A percentile compares a stretch with the other conserved stretches of the same genome.
These are phyloP conservation scores for Bathybates hornii DNA, from an alignment of 2,113 vertebrate genomes.

Conservation along the genomic window DNA sequence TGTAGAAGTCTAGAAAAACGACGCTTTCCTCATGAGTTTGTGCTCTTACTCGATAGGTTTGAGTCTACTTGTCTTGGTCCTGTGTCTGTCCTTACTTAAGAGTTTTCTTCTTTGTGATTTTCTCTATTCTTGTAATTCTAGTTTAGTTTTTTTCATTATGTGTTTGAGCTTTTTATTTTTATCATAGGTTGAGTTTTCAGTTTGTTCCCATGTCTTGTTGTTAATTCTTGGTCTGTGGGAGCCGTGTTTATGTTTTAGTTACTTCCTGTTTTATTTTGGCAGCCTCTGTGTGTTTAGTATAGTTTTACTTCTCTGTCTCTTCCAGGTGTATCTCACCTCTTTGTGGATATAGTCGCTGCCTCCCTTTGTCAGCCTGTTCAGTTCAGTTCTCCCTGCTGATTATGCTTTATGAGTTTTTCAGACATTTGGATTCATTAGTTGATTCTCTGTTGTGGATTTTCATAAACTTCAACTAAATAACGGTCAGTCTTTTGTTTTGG, in stretches of 20 bases:
- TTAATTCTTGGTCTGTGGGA: neutral
- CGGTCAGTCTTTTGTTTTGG: neutral
- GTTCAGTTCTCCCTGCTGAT: neutral
- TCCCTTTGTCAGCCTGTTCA: neutral
- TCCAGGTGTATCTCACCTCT: neutral
- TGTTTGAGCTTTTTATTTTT: neutral
- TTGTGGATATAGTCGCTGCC: neutral
- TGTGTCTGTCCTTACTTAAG: neutral
- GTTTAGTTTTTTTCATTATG: accelerated
- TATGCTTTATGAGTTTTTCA: neutral
- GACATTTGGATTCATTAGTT: neutral
- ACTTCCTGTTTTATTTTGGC: neutral
- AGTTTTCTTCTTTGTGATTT: neutral
- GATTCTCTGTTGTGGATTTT: neutral
- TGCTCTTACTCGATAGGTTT: neutral
- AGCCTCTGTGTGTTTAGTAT: neutral
- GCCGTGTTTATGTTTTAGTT: neutral
- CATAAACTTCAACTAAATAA: neutral
- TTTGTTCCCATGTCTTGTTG: neutral
- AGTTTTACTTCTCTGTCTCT: neutral
- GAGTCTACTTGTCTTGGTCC: accelerated
- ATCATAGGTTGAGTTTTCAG: neutral
- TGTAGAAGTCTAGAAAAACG: neutral
- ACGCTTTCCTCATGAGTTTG: accelerated
- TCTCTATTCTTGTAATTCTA: neutral